phyloP scores from a whole-genome alignment of 2,888 invertebrate species.

The Kryphioiulus occultus region DNA sequence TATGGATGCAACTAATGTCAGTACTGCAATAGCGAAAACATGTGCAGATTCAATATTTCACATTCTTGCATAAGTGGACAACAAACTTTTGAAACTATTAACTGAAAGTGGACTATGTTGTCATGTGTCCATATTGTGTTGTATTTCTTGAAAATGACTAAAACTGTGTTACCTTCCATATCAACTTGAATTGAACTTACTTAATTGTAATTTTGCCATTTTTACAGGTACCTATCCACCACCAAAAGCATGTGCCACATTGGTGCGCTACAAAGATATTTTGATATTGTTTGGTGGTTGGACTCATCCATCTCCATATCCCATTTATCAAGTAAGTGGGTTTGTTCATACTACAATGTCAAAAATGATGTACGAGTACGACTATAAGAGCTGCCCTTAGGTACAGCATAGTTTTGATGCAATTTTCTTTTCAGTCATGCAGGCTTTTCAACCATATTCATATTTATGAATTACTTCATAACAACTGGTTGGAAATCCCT shows the following conservation, averaged over 20 bases:
- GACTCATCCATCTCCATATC: constrained; percentile 87
- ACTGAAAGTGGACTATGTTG: too few relatives aligned
- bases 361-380: too few relatives aligned
- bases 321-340: constrained; percentile 73
- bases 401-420: constrained; percentile 22
- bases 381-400: too few relatives aligned
- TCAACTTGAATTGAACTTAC: neutral
- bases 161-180: too few relatives aligned
- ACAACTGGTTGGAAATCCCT: constrained; percentile 72
- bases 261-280: constrained; percentile 84
- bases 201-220: neutral
- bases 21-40: too few relatives aligned
- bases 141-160: too few relatives aligned
- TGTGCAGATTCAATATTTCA: too few relatives aligned
- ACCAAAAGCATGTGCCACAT: constrained; percentile 92
- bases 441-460: constrained; percentile 92
- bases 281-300: constrained; percentile 93
- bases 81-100: too few relatives aligned
- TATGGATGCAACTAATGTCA: too few relatives aligned
- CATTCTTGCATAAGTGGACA: too few relatives aligned
- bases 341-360: neutral
- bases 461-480: constrained; percentile 79
- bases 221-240: constrained; percentile 82
- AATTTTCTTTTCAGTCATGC: constrained; percentile 67
- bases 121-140: too few relatives aligned